These are phyloP conservation scores for Aplysina aerophoba DNA, from an alignment of 37 sponge, comb jelly and placozoan species.

Conservation along the genomic window DNA sequence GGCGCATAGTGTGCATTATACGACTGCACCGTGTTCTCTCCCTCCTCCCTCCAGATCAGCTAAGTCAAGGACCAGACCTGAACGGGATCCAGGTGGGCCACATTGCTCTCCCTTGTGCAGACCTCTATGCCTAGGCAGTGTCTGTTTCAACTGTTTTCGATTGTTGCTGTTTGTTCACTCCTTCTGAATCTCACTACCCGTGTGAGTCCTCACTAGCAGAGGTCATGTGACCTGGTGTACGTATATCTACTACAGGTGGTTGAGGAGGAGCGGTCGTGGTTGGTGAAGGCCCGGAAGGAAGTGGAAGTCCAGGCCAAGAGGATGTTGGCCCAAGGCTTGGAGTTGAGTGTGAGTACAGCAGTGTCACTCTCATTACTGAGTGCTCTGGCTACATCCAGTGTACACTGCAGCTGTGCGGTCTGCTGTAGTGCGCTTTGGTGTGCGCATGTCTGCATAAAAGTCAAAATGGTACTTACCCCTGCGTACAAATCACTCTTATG, in stretches of 20 bases:
- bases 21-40: too few species aligned
- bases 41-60: conserved; percentile 41
- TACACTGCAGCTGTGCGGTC: neutral
- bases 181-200: too few species aligned
- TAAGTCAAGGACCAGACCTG: conserved; percentile 56
- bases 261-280: conserved; percentile 88
- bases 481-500: too few species aligned
- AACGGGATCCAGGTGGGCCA: conserved; percentile 66
- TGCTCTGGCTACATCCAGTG: neutral
- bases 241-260: conserved; percentile 51
- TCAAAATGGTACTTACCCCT: too few species aligned
- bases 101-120: neutral
- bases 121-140: neutral
- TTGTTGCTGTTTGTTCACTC: too few species aligned
- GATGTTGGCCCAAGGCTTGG: conserved; percentile 91
- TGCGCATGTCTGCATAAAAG: conserved; percentile 10
- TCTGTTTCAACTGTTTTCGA: neutral
- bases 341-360: conserved; percentile 62
- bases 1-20: too few species aligned
- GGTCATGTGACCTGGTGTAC: too few species aligned
- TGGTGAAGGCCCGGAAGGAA: conserved; percentile 71
- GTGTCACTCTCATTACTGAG: neutral
- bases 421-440: neutral
- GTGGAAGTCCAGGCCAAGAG: conserved; percentile 89
- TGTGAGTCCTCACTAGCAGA: too few species aligned